Percentiles rank a stretch among this genome's conserved stretches.
phyloP scores from a whole-genome alignment of 2,888 invertebrate genomes.

The Himalopsyche japonica region DNA sequence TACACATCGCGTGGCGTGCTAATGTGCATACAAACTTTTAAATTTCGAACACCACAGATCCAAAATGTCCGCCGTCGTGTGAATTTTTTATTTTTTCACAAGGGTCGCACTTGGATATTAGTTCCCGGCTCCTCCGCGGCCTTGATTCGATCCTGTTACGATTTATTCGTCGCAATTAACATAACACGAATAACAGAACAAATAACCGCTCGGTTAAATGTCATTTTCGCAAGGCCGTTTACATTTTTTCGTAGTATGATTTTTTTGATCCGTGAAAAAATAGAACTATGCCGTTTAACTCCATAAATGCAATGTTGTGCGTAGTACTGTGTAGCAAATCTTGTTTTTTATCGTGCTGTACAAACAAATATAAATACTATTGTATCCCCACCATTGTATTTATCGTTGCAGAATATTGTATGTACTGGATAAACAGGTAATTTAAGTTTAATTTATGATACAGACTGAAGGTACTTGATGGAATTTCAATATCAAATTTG shows the following conservation, averaged over 20 bases:
- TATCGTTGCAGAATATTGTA: too few species aligned
- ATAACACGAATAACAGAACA: neutral
- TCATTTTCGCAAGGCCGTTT: neutral
- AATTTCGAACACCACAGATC: too few species aligned
- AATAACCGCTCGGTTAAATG: neutral
- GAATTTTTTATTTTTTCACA: neutral
- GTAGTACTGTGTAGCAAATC: neutral
- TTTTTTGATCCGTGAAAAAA: neutral
- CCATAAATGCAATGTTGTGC: neutral
- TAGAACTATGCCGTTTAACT: neutral
- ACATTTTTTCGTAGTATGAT: neutral
- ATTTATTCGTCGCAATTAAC: neutral
- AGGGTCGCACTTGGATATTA: neutral
- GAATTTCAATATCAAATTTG: too few species aligned
- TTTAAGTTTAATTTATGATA: too few species aligned
- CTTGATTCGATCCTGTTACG: neutral
- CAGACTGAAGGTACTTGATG: too few species aligned
- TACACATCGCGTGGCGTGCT: too few species aligned
- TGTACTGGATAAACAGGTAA: too few species aligned
- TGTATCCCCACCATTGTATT: too few species aligned
- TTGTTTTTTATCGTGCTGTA: neutral
- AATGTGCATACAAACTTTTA: too few species aligned
- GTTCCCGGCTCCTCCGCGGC: neutral
- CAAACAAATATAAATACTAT: too few species aligned
- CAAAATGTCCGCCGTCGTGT: neutral